These are phyloP conservation scores for Calliphora vomitoria DNA, from an alignment of 2,888 invertebrate species.

Conservation along the genomic window DNA sequence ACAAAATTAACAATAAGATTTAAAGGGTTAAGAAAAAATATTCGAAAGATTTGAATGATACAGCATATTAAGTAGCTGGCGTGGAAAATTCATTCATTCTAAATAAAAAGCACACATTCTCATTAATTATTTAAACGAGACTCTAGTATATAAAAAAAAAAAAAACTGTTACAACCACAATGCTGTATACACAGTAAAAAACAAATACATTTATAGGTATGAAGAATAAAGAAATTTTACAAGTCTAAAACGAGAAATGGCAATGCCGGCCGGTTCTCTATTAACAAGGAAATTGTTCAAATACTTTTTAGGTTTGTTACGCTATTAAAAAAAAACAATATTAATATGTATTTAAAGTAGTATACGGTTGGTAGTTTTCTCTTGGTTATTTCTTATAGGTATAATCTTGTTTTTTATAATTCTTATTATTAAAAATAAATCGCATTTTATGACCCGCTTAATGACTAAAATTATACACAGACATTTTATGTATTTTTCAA, in stretches of 20 bases:
- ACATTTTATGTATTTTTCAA: background rate
- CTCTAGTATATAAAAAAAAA: background rate
- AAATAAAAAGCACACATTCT: constrained; percentile 24
- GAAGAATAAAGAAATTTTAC: background rate
- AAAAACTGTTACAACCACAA: constrained; percentile 21
- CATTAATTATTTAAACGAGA: constrained; percentile 3
- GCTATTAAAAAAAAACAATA: background rate
- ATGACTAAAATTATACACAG: constrained; percentile 11
- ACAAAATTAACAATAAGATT: background rate
- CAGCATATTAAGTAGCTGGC: constrained; percentile 32
- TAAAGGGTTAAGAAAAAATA: background rate
- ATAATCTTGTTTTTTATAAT: constrained; percentile 12
- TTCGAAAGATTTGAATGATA: background rate
- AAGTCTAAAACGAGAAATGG: constrained; percentile 1
- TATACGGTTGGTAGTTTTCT: background rate
- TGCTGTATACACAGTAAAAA: background rate
- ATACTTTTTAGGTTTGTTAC: background rate
- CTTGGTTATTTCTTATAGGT: background rate
- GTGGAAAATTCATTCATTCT: constrained; percentile 58
- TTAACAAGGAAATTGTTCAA: background rate
- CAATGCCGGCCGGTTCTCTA: constrained; percentile 50
- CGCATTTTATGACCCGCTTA: constrained; percentile 4
- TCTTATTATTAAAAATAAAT: background rate
- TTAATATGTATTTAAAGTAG: background rate
- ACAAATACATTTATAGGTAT: background rate